Base-by-base conservation (phyloP, 2,113 vertebrate genomes). In the Pelecanus crispus region DNA sequence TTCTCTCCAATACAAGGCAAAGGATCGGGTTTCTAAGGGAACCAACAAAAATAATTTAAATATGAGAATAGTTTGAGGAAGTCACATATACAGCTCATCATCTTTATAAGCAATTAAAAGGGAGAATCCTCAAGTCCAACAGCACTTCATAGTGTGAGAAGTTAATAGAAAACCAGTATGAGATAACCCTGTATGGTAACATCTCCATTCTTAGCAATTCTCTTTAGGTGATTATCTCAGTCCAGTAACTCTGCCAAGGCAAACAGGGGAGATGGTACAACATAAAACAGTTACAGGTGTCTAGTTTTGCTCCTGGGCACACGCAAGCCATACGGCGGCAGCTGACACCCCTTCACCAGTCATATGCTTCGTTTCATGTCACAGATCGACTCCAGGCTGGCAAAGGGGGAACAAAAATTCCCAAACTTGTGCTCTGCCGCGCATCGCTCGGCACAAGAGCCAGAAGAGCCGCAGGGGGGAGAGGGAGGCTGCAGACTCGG, bases 301-400 rank as follows among this genome's bases (percentile, higher is more conserved):
- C 71, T 26, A 32, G 42, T n/a, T 59, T 45, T 49, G 52, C 38
- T 67, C 26, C 77, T 24, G 42, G 70, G 25, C 20, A 49, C 59
- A 38, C 2, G 5, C 0, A 2, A 84, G 49, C 24, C n/a, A 45
- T 1, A 15, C 0, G 5, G 65, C 31, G 25, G 34, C 31, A 40
- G 22, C 61, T 70, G 38, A 47, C n/a, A 50, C 7, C 20, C 40
- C 38, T 61, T 40, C 55, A 70, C 11, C 32, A 28, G 29, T 59
- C 72, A 44, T 6, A 5, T 20, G 31, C 38, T 72, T 45, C 49
- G 53, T 19, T 8, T 24, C 42, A 38, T 44, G 49, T 36, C 68
- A 56, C 21, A 45, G 63, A 65, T 9, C 34, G 77, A 77, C 40
- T 72, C 40, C 25, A 38, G 47, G 62, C 15, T 80, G 79, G 38